Evolutionary conservation across 2,888 invertebrate species (phyloP).

Genomic region (Endotricha flammealis): DNA sequence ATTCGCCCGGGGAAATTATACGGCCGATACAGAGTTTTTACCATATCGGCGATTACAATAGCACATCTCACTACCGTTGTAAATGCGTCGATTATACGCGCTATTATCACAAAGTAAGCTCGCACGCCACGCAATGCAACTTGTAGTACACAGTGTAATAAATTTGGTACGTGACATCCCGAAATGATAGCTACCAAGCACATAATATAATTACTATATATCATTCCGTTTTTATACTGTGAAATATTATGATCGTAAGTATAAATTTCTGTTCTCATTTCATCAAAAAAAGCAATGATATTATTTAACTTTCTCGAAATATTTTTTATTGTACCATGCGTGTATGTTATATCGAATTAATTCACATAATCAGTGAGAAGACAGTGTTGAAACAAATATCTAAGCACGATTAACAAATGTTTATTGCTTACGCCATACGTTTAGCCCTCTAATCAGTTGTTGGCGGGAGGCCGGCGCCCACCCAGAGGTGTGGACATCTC

Average conservation of each 20-base stretch:
- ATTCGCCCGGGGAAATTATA: conserved; percentile 49
- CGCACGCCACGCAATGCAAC: conserved; percentile 22
- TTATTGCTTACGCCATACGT: conserved; percentile 58
- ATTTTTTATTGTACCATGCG: conserved; percentile 16
- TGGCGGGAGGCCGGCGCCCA: conserved; percentile 68
- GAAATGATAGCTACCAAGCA: conserved; percentile 38
- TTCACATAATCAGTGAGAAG: conserved; percentile 51
- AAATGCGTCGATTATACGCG: conserved; percentile 32
- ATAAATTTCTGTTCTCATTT: neutral
- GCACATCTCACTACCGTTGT: conserved; percentile 37
- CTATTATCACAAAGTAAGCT: conserved; percentile 15
- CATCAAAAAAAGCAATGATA: neutral
- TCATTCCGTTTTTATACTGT: conserved; percentile 29
- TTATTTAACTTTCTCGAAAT: neutral
- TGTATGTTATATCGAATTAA: conserved; percentile 42
- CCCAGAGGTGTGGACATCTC: conserved; percentile 71
- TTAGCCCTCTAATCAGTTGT: conserved; percentile 56
- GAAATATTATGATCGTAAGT: conserved; percentile 17
- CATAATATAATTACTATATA: conserved; percentile 35
- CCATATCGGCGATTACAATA: conserved; percentile 47
- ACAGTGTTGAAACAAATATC: conserved; percentile 63
- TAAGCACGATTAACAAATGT: conserved; percentile 61
- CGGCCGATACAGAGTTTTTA: conserved; percentile 46
- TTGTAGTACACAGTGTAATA: conserved; percentile 24
- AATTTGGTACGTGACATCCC: conserved; percentile 37